Base-by-base conservation (phyloP, 2,888 invertebrate species). In the Rhyacophila evoluta region DNA sequence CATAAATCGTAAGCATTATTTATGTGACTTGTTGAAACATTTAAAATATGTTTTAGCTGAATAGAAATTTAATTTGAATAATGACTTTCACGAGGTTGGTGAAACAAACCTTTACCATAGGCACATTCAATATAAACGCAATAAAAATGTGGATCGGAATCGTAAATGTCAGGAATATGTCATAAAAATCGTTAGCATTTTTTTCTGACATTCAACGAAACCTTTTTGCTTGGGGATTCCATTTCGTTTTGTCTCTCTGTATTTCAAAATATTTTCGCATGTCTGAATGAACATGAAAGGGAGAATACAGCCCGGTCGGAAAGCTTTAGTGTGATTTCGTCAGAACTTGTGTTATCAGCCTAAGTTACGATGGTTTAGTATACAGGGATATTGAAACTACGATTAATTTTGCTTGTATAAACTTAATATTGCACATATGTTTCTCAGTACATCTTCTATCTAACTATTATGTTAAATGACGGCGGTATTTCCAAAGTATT, bases 181-280 rank as follows among this genome's bases (percentile, higher is more conserved):
- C 55, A 55, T 55, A 55, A 55, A 55, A 55, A 19, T 19, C 55
- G 15, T 55, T 41, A 41, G 55, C 55, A 25, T 25, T 55, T 55
- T 25, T 55, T 33, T 33, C 19, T 55, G 55, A 55, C 55, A 55
- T 55, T 55, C 19, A 55, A 15, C 55, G 19, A 55, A 55, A 55
- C 55, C 55, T 10, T 55, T 55, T 55, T 19, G 15, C 19, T 55
- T 19, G 55, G 19, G 19, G 25, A 55, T 19, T 55, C 19, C 19
- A 55, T 55, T 55, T 25, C 55, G 10, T 55, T 55, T 55, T 25
- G 55, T 55, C 25, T 19, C 55, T 8, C 19, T 15, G 8, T 55
- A 55, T 55, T 55, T 55, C 55, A 6, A 19, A 55, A 55, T 55
- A 55, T 55, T 55, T 55, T 55, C 55, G 55, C 55, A 55, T 55